These are phyloP conservation scores for Lutraria rhynchaena DNA, from an alignment of 1,140 invertebrate genomes.

Conservation along the genomic window DNA sequence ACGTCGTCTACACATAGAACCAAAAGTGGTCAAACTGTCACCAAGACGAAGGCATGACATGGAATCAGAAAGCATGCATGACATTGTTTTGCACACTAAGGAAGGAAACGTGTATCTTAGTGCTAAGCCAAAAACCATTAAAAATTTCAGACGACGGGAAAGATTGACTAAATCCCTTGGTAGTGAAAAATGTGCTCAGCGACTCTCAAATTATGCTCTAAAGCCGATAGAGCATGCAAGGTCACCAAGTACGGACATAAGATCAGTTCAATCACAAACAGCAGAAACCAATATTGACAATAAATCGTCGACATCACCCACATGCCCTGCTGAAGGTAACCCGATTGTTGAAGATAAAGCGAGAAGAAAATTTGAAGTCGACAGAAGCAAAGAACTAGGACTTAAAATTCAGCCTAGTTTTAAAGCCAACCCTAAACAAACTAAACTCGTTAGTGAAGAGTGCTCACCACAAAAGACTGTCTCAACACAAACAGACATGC, in stretches of 20 bases:
- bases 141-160: constrained; percentile 14
- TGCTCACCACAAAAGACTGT: background rate
- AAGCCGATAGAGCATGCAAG: background rate
- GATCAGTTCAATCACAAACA: constrained; percentile 40
- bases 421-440: constrained; percentile 42
- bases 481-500: constrained; percentile 45
- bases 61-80: constrained; percentile 14
- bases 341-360: background rate
- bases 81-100: constrained; percentile 57
- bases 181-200: constrained; percentile 33
- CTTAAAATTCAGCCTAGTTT: constrained; percentile 23
- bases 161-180: constrained; percentile 2
- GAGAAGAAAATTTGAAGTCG: constrained; percentile 44
- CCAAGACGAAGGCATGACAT: background rate
- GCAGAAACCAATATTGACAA: constrained; percentile 4
- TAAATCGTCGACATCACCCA: background rate
- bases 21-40: background rate
- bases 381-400: constrained; percentile 46
- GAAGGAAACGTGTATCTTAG: constrained; percentile 48
- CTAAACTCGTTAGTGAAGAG: background rate
- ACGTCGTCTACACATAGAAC: background rate
- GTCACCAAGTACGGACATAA: background rate
- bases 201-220: constrained; percentile 36
- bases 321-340: background rate
- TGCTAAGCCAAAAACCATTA: constrained; percentile 35